These are phyloP conservation scores for Vanessa cardui DNA, from an alignment of 2,888 invertebrate species.

Conservation along the genomic window DNA sequence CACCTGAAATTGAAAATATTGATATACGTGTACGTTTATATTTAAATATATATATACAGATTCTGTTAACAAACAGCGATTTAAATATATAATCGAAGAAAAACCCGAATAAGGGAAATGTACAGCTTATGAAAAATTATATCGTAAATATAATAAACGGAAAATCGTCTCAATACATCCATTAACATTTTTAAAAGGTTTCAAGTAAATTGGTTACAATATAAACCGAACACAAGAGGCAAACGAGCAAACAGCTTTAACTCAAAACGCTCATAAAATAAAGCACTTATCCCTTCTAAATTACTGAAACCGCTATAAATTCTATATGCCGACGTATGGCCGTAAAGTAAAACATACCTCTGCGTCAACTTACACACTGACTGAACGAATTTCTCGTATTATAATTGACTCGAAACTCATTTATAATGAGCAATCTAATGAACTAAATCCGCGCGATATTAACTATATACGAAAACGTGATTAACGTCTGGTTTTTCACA, in stretches of 20 bases:
- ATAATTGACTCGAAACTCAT: too few species aligned
- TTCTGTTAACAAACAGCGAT: too few species aligned
- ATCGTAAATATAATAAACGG: not conserved
- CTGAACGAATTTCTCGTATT: slow-evolving; percentile 13
- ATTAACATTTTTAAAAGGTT: slow-evolving; percentile 12
- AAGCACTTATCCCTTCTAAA: slow-evolving; percentile 43
- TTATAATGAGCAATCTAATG: too few species aligned
- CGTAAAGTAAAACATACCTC: slow-evolving; percentile 41
- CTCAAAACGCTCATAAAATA: slow-evolving; percentile 41
- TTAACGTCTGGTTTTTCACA: too few species aligned
- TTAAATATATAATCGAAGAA: too few species aligned
- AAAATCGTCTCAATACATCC: not conserved
- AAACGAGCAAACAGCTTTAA: slow-evolving; percentile 41
- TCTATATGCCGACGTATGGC: slow-evolving; percentile 35
- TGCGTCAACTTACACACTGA: slow-evolving; percentile 29
- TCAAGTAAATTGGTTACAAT: slow-evolving; percentile 19
- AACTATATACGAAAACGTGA: too few species aligned
- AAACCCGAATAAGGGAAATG: too few species aligned
- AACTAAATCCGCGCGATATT: too few species aligned
- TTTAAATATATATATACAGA: too few species aligned
- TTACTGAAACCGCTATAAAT: slow-evolving; percentile 48
- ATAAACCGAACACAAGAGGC: slow-evolving; percentile 30
- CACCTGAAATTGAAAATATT: too few species aligned
- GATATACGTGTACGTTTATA: too few species aligned
- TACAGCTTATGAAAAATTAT: too few species aligned